These are phyloP conservation scores for Colossoma macropomum DNA, from an alignment of 2,113 vertebrate genomes.

Conservation along the genomic window DNA sequence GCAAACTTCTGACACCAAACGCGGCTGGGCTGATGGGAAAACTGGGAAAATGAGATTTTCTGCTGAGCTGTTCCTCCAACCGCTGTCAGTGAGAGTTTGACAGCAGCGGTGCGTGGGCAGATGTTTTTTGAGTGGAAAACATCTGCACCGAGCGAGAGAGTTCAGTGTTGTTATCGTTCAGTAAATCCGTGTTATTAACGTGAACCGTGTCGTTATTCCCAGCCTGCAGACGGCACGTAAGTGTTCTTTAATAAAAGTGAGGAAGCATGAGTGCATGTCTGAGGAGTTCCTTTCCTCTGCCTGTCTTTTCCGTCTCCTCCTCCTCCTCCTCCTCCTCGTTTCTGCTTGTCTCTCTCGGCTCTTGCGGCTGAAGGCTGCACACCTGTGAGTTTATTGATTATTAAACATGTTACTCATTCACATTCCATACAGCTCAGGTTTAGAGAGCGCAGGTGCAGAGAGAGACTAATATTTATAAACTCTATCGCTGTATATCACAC, in stretches of 20 bases:
- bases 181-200: constrained; percentile 20
- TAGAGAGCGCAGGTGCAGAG: constrained; percentile 16
- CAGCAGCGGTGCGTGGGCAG: neutral
- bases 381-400: neutral
- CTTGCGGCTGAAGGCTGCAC: neutral
- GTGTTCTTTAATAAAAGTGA: neutral
- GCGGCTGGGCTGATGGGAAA: no score
- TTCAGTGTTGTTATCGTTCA: constrained; percentile 20
- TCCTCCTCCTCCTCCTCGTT: no score
- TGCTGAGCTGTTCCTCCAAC: neutral
- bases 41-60: no score
- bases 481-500: constrained; percentile 3
- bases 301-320: neutral
- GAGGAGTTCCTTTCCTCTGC: neutral
- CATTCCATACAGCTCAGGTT: constrained; percentile 6
- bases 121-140: no score
- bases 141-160: constrained; percentile 11
- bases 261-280: neutral
- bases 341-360: neutral
- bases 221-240: constrained; percentile 3
- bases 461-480: constrained; percentile 32
- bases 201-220: constrained; percentile 16
- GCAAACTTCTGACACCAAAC: no score
- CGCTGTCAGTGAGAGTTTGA: constrained; percentile 12
- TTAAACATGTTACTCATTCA: neutral